phyloP scores from a whole-genome alignment of 2,888 invertebrate genomes.

The Boloria euphrosyne region DNA sequence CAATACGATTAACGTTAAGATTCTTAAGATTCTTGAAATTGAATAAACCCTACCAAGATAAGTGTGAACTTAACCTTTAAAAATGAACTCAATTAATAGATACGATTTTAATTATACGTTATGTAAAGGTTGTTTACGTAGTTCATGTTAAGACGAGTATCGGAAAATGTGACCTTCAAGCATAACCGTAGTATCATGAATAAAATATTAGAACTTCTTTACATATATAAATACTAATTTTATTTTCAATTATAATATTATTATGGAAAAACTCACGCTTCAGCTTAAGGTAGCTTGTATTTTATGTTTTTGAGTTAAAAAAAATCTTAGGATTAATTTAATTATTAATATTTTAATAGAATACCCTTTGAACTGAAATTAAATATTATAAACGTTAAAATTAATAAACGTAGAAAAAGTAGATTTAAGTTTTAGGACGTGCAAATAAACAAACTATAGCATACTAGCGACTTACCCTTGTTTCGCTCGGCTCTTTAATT shows the following conservation, averaged over 20 bases:
- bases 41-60: not conserved
- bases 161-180: slow-evolving; percentile 8
- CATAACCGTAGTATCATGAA: slow-evolving; percentile 4
- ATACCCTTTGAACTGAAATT: too few species aligned
- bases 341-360: too few species aligned
- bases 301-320: not conserved
- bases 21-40: too few species aligned
- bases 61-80: slow-evolving; percentile 7
- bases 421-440: too few species aligned
- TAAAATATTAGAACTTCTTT: slow-evolving; percentile 6
- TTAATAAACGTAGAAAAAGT: too few species aligned
- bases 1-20: too few species aligned
- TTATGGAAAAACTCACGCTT: slow-evolving; percentile 11
- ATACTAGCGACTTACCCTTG: too few species aligned
- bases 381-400: too few species aligned
- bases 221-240: slow-evolving; percentile 19
- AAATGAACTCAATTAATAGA: not conserved
- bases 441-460: too few species aligned
- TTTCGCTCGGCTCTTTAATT: too few species aligned
- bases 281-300: slow-evolving; percentile 2
- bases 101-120: not conserved
- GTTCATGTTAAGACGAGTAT: not conserved
- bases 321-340: too few species aligned
- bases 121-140: not conserved
- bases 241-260: slow-evolving; percentile 17